phyloP scores from a whole-genome alignment of 2,113 vertebrate genomes.

The Pardalotus punctatus region DNA sequence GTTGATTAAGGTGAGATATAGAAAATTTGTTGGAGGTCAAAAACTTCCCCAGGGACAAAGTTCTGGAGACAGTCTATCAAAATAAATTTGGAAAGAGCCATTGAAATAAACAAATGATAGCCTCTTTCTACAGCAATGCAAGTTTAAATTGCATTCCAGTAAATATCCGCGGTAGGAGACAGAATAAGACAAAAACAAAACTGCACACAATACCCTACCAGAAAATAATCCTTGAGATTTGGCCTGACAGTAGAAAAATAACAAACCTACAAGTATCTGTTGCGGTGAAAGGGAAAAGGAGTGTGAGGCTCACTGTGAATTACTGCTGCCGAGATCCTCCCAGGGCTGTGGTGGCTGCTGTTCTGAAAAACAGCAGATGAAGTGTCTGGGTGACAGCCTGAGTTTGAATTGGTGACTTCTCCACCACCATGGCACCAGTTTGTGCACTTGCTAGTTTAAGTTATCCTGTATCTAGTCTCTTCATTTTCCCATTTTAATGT shows the following conservation, averaged over 20 bases:
- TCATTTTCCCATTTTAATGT: not conserved
- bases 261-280: not conserved
- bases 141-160: not conserved
- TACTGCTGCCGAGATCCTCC: not conserved
- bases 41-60: not conserved
- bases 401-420: not conserved
- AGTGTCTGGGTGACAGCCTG: not conserved
- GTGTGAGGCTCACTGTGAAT: not conserved
- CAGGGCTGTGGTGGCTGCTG: not conserved
- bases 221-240: conserved; percentile 11
- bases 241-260: not conserved
- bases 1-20: conserved; percentile 6
- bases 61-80: conserved; percentile 41
- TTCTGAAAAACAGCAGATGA: not conserved
- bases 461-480: not conserved
- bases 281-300: not conserved
- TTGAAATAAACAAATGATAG: conserved; percentile 29
- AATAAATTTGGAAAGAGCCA: conserved; percentile 2
- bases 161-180: not conserved
- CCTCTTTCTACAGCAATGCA: not conserved
- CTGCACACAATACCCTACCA: not conserved
- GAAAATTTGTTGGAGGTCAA: conserved; percentile 35
- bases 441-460: not conserved
- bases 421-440: rapidly evolving
- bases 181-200: not conserved